Evolutionary conservation across 2,888 invertebrate genomes (phyloP), one percentile per base, ranked within the genome.

Genomic region (Spisula subtruncata): DNA sequence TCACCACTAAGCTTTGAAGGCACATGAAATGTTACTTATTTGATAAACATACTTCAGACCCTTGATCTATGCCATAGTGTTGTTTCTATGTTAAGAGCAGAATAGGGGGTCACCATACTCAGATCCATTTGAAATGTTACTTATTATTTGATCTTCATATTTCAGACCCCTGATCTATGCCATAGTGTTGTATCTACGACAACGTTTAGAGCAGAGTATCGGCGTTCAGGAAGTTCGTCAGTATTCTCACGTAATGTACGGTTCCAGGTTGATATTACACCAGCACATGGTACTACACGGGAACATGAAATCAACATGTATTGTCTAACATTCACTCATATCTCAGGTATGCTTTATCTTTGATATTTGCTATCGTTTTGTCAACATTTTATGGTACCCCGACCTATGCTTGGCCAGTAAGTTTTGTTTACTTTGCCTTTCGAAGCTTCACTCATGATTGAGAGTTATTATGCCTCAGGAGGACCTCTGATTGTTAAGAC

Each of bases 161-260:
- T 92, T n/a, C 94, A 97, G 96, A 97, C 97, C 25, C 96, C 97
- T 48, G 97, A 97, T 93, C 93, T 97, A 79, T 96, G 96, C 90
- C 99, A 99, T 97, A 99, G 99, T 96, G 99, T 99, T n/a, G 98
- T 99, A 51, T 99, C 99, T 92, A 99, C 99, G 83, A 99, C 99
- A 98, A 99, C 99, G 60, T 99, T 99, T 97, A 98, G 99, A 86
- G 99, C 99, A 89, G 99, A 99, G 97, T 99, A 99, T 97, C 99
- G 99, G 96, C 97, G 99, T 83, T 96, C 97, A 10, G 97, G 97
- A n/a, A 99, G 99, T 86, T 98, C 99, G 35, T 98, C 98, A 91
- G 99, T 99, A 98, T 99, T 99, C 97, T 99, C 99, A 96, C 97
- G 99, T 94, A 99, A 99, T 97, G 99, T 99, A 46, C 97, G 99